Conservation (phyloP, 2,797 vertebrate genomes). For the Acrossocheilus fasciatus region DNA sequence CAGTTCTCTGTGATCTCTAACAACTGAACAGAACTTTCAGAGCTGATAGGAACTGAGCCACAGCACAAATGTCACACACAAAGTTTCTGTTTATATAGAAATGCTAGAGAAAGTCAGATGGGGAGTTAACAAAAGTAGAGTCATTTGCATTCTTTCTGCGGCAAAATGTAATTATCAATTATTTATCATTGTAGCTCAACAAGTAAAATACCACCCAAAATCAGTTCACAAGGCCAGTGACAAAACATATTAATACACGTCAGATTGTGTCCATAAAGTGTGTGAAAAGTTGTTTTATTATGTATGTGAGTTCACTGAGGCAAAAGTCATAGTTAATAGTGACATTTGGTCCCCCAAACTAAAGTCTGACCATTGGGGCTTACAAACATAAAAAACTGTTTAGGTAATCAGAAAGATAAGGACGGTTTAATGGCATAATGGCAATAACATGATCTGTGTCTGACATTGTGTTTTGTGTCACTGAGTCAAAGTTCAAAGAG, state of each 20-base stretch:
- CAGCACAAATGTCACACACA: background rate
- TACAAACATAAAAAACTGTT: background rate
- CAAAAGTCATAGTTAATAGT: background rate
- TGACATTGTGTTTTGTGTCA: background rate
- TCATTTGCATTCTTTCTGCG: background rate
- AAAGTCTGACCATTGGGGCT: background rate
- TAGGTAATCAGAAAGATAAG: background rate
- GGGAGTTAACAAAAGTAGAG: background rate
- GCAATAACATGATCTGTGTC: background rate
- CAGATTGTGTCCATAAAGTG: background rate
- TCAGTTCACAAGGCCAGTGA: background rate
- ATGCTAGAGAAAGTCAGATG: background rate
- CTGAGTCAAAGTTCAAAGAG: background rate
- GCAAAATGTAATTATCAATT: background rate
- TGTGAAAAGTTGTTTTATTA: background rate
- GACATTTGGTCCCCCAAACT: background rate
- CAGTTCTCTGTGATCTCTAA: background rate
- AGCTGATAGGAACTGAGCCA: slow-evolving; percentile 1
- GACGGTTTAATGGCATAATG: background rate
- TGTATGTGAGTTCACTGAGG: background rate
- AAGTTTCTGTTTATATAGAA: background rate
- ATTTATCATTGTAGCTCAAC: background rate
- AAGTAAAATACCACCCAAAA: background rate
- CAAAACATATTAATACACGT: background rate
- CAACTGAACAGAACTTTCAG: background rate